Conservation (phyloP, 2,888 invertebrate genomes). For the Bhutanitis thaidina region DNA sequence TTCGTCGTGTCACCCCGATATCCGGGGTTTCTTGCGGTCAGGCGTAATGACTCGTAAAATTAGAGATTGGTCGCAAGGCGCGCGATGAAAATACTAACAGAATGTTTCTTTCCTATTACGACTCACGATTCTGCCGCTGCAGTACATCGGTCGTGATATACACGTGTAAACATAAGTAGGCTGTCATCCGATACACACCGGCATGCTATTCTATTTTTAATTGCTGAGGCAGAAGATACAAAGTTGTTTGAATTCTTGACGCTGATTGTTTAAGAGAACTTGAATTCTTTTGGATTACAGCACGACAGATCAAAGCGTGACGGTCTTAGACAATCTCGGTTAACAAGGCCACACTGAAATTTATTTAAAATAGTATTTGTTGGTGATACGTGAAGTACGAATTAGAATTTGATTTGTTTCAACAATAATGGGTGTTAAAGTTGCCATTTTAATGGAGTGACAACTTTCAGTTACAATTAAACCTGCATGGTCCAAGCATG, state of each 20-base stretch:
- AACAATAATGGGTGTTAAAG: too few species aligned
- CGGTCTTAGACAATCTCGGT: constrained; percentile 21
- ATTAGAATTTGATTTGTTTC: neutral
- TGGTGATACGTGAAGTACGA: neutral
- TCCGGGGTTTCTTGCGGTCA: constrained; percentile 23
- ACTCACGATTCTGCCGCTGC: constrained; percentile 24
- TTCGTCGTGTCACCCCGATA: constrained; percentile 25
- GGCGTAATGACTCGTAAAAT: constrained; percentile 38
- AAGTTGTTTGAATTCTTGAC: neutral
- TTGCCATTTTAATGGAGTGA: too few species aligned
- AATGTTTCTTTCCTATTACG: constrained; percentile 23
- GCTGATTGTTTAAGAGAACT: neutral
- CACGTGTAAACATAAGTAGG: constrained; percentile 17
- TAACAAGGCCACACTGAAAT: neutral
- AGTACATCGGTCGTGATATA: constrained; percentile 22
- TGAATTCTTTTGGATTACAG: constrained; percentile 13
- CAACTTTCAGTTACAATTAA: too few species aligned
- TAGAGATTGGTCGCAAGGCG: constrained; percentile 29
- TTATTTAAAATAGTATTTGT: neutral
- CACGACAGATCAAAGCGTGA: constrained; percentile 28
- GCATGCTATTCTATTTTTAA: neutral
- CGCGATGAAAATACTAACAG: constrained; percentile 21
- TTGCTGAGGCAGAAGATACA: neutral
- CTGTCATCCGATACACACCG: neutral
- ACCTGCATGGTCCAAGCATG: too few species aligned